phyloP scores from a whole-genome alignment of 35 echinoderm and acorn worm species.

The Anneissia japonica region DNA sequence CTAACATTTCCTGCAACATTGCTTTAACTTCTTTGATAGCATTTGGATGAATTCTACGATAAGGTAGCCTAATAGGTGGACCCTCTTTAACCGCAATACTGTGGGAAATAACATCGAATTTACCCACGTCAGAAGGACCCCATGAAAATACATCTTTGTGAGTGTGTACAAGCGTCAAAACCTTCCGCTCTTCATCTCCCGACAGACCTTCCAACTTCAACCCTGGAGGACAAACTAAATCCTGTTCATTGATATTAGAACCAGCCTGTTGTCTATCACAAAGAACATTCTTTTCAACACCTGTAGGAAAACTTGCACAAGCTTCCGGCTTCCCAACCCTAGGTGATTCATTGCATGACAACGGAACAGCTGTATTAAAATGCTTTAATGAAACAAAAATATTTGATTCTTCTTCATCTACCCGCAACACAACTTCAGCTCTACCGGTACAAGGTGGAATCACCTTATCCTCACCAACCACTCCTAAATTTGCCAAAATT shows the following conservation, averaged over 20 bases:
- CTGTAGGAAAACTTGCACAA: no score
- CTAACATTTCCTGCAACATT: slow-evolving; percentile 7
- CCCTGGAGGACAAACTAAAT: no score
- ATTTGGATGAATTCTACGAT: not conserved
- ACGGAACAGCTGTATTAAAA: no score
- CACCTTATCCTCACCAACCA: not conserved
- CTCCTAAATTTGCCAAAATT: not conserved
- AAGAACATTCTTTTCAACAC: no score
- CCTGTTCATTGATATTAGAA: no score
- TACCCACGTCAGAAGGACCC: slow-evolving; percentile 11
- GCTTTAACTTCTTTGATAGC: not conserved
- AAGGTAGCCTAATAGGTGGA: slow-evolving; percentile 15
- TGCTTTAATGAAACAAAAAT: no score
- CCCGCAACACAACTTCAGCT: not conserved
- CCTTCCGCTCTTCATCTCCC: not conserved
- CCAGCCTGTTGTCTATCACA: no score
- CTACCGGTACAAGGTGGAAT: not conserved
- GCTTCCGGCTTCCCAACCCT: no score
- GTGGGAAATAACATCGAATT: slow-evolving; percentile 15
- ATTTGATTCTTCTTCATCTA: no score
- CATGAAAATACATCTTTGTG: slow-evolving; percentile 10
- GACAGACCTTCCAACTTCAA: slow-evolving; percentile 19
- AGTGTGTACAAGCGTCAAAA: not conserved
- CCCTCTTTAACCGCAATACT: not conserved
- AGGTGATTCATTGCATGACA: no score